Conservation (phyloP, 2,113 vertebrate species). For the Nothocercus nigrocapillus region DNA sequence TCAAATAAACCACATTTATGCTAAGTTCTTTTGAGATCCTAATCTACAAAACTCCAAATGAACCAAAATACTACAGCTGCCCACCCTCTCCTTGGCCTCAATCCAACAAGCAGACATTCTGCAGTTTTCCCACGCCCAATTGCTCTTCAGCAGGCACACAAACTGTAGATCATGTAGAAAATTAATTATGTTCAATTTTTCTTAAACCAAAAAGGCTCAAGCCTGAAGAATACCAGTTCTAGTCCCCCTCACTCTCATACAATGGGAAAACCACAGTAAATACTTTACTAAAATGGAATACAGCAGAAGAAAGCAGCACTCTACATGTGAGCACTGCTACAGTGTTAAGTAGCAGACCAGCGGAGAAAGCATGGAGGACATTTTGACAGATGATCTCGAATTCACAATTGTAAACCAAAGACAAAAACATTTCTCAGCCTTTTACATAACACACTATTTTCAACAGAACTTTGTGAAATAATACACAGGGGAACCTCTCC, state of each 20-base stretch:
- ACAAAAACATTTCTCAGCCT: slow-evolving; percentile 39
- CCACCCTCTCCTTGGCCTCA: slow-evolving; percentile 36
- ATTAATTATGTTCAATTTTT: neutral
- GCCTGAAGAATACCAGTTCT: neutral
- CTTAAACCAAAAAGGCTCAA: neutral
- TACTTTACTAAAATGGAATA: neutral
- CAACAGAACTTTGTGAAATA: neutral
- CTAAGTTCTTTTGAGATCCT: slow-evolving; percentile 29
- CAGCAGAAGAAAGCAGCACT: slow-evolving; percentile 12
- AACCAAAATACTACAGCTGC: slow-evolving; percentile 32
- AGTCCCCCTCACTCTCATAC: neutral
- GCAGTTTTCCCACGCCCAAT: slow-evolving; percentile 44
- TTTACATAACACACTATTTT: neutral
- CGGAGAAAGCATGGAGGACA: neutral
- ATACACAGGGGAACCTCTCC: neutral
- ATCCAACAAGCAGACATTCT: slow-evolving; percentile 37
- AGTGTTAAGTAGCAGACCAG: slow-evolving; percentile 41
- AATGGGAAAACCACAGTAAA: neutral
- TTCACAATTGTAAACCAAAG: slow-evolving; percentile 13
- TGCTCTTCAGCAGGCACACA: slow-evolving; percentile 2
- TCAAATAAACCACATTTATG: slow-evolving; percentile 9
- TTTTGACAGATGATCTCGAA: slow-evolving; percentile 55
- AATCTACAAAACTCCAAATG: slow-evolving; percentile 8
- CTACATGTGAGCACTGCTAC: neutral
- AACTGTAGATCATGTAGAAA: neutral